Evolutionary conservation across 2,888 invertebrate genomes (phyloP), one percentile per base, ranked within the genome.

Genomic region (Glyphotaelius pellucidus): DNA sequence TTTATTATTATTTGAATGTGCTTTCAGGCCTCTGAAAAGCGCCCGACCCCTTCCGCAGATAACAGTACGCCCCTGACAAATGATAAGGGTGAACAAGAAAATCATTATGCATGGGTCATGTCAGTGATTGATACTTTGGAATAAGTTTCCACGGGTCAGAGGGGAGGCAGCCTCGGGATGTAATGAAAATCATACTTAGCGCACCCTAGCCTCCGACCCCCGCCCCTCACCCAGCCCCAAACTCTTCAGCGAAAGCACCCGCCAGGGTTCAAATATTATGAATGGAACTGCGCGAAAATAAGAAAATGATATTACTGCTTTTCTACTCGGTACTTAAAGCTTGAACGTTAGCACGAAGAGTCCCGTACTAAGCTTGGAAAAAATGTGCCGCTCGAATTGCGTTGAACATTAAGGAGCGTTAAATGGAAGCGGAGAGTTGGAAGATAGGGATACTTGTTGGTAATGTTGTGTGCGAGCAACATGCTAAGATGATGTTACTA

Each of bases 111-210:
- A 90, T 91, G 93, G 93, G 92, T 92, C 92, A 91, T 91, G 93
- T 91, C 93, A 91, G 93, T 93, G 93, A 93, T 93, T 93, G 93
- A 93, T 93, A 93, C 92, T 92, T 91, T 81, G 79, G 91, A 92
- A 92, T 91, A 92, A 88, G 88, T 91, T 91, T 89, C 31, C 81
- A 30, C 83, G 67, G 67, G 52, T 47, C 88, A 67, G 35, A 35
- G 67, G 86, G 87, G 87, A 19, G 67, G 42, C 19, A 4, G 47
- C 42, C 87, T 52, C 87, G 87, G 87, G 79, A 83, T 89, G 91
- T 84, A 89, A 83, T 81, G 91, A 91, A 91, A 91, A 89, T 89
- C 88, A 89, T 89, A 89, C 88, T 89, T 89, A 89, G 80, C 88
- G 79, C 79, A 47, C 87, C 47, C 87, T 32, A 19, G 35, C 25